A percentile compares a stretch with the other conserved stretches of the same genome.
phyloP scores from a whole-genome alignment of 2,888 invertebrate species.

The Tetropium fuscum region DNA sequence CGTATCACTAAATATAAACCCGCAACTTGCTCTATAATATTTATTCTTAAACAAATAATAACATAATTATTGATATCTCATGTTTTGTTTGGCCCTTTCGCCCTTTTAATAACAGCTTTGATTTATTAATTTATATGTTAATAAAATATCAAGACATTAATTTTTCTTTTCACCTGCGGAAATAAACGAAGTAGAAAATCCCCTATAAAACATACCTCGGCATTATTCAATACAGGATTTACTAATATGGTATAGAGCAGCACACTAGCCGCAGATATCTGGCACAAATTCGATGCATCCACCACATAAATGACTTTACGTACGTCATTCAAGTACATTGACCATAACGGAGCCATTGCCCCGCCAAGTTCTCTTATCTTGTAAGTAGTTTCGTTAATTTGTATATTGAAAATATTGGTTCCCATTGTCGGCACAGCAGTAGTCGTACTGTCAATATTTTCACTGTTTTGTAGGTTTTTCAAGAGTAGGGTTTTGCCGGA shows the following conservation, averaged over 20 bases:
- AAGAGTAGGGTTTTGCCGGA: constrained; percentile 86
- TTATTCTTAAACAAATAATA: no score
- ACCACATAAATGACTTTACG: constrained; percentile 83
- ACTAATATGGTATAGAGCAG: constrained; percentile 82
- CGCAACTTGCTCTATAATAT: no score
- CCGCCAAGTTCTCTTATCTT: constrained; percentile 78
- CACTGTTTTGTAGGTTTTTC: constrained; percentile 77
- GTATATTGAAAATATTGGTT: constrained; percentile 79
- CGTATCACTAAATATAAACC: no score
- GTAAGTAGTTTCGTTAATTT: constrained; percentile 54
- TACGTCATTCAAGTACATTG: constrained; percentile 76
- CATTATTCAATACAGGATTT: constrained; percentile 75
- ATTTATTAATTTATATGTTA: neutral
- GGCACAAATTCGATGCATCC: constrained; percentile 87
- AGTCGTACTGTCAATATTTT: constrained; percentile 80
- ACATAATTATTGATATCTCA: no score
- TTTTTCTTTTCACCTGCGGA: no score
- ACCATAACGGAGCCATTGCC: constrained; percentile 86
- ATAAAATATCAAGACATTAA: no score
- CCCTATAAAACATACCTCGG: constrained; percentile 69
- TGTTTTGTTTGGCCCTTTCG: neutral
- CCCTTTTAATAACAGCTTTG: neutral
- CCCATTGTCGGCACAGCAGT: constrained; percentile 86
- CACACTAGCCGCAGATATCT: constrained; percentile 87
- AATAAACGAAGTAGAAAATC: neutral